Conservation (phyloP, 2,797 vertebrate genomes). For the Coregonus sp. region DNA sequence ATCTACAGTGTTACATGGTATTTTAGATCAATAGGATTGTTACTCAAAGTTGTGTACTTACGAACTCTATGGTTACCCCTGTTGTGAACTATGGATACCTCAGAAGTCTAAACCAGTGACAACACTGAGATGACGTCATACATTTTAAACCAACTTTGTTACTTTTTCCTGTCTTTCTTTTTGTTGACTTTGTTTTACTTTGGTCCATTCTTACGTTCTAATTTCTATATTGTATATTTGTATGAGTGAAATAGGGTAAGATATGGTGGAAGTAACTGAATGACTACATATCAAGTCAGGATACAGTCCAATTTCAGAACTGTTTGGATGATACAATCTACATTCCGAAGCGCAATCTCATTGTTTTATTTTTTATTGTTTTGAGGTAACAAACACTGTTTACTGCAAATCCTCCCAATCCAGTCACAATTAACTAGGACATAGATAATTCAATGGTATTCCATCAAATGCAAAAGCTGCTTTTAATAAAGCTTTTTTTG, state of each 20-base stretch:
- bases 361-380: not conserved
- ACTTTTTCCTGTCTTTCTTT: not conserved
- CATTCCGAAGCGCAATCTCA: not conserved
- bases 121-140: conserved; percentile 48
- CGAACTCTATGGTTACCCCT: not conserved
- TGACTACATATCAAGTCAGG: not conserved
- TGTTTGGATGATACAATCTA: not conserved
- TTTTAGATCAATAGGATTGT: conserved; percentile 4
- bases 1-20: conserved; percentile 51
- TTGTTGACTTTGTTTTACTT: not conserved
- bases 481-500: conserved; percentile 22
- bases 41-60: not conserved
- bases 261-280: no score
- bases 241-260: no score
- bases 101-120: conserved; percentile 46
- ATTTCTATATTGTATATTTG: not conserved
- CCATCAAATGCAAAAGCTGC: not conserved
- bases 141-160: conserved; percentile 17
- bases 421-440: not conserved
- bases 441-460: not conserved
- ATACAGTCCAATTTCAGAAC: not conserved
- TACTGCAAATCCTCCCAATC: not conserved
- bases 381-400: not conserved
- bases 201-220: not conserved
- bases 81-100: not conserved